phyloP scores from a whole-genome alignment of 1,140 invertebrate species.

The Branchinecta lindahli region DNA sequence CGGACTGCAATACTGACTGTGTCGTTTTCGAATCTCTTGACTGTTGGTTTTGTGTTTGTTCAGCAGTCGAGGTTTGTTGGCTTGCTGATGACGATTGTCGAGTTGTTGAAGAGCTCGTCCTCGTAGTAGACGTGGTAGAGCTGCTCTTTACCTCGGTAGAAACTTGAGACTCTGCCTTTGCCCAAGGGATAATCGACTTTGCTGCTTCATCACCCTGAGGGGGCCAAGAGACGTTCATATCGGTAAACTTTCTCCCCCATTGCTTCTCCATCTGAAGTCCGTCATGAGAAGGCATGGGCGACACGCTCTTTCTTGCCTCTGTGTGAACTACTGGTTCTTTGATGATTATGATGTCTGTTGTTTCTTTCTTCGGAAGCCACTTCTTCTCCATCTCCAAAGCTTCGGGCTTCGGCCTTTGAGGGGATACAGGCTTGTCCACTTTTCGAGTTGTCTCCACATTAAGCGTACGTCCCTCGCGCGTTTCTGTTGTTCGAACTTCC shows the following conservation, averaged over 20 bases:
- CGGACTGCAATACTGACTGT: too few relatives aligned
- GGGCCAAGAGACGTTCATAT: slow-evolving; percentile 38
- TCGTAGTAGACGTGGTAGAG: neutral
- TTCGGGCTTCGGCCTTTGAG: slow-evolving; percentile 34
- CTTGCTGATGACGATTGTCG: too few relatives aligned
- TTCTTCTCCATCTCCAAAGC: slow-evolving; percentile 44
- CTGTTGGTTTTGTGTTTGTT: too few relatives aligned
- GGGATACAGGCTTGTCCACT: neutral
- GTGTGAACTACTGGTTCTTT: slow-evolving; percentile 11
- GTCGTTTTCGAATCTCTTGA: too few relatives aligned
- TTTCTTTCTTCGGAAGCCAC: slow-evolving; percentile 30
- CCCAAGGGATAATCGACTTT: slow-evolving; percentile 22
- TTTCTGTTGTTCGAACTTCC: neutral
- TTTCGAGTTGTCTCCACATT: neutral
- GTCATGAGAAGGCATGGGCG: slow-evolving; percentile 24
- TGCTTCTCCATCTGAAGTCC: slow-evolving; percentile 26
- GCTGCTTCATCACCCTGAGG: slow-evolving; percentile 26
- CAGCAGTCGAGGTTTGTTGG: too few relatives aligned
- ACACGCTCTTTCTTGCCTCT: slow-evolving; percentile 9
- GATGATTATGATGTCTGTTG: slow-evolving; percentile 18
- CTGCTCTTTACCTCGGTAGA: slow-evolving; percentile 3
- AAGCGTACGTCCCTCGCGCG: neutral
- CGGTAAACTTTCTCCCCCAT: slow-evolving; percentile 38
- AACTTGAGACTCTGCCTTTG: slow-evolving; percentile 7
- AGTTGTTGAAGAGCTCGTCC: neutral